phyloP scores from a whole-genome alignment of 2,888 invertebrate species.

The Heliconius ethilla region DNA sequence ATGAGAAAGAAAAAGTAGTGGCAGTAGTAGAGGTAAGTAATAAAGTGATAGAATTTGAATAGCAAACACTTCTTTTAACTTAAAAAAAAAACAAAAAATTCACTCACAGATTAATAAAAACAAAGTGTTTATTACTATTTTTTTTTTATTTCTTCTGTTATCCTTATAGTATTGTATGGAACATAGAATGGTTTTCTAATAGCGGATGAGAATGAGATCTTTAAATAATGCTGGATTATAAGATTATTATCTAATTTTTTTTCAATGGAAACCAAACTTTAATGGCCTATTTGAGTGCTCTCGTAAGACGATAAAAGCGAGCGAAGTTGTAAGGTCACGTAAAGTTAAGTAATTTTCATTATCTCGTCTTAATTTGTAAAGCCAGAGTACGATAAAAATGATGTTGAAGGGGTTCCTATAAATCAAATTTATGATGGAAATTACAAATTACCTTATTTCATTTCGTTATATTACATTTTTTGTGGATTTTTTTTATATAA shows the following conservation, averaged over 20 bases:
- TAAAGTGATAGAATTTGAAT: too few relatives aligned
- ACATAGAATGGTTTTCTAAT: background rate
- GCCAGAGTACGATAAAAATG: conserved; percentile 13
- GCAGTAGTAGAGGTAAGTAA: too few relatives aligned
- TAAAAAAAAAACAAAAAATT: too few relatives aligned
- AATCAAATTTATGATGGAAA: background rate
- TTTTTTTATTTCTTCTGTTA: background rate
- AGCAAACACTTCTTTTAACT: too few relatives aligned
- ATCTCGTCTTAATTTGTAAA: conserved; percentile 35
- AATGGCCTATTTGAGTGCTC: conserved; percentile 38
- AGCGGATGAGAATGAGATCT: background rate
- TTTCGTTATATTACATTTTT: background rate
- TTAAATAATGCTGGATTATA: conserved; percentile 15
- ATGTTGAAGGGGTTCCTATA: conserved; percentile 10
- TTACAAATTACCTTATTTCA: background rate
- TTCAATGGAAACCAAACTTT: conserved; percentile 35
- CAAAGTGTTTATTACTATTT: background rate
- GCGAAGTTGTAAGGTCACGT: conserved; percentile 35
- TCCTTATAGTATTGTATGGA: background rate
- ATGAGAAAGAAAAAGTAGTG: too few relatives aligned
- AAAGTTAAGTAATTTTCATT: conserved; percentile 43
- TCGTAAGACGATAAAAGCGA: conserved; percentile 41
- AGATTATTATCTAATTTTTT: conserved; percentile 31
- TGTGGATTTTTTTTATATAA: background rate
- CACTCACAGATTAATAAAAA: too few relatives aligned